Percentiles rank a stretch among this genome's conserved stretches.
Evolutionary conservation across 2,888 invertebrate species (phyloP).

Genomic region (Platynereis dumerilii): DNA sequence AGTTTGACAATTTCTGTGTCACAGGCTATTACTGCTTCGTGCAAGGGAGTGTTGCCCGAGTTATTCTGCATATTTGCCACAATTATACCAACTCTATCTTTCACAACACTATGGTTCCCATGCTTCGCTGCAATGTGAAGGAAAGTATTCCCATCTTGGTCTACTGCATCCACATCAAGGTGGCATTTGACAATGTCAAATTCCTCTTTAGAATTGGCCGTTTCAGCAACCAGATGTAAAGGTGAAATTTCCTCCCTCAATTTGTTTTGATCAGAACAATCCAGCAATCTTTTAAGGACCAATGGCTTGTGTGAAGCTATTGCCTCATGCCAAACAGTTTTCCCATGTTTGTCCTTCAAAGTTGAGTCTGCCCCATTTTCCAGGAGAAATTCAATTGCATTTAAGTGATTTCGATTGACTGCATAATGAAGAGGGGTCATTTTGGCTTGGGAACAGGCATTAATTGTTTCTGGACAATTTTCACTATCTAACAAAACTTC

Average conservation of each 20-base stretch:
- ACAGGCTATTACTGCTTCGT: conserved; percentile 52
- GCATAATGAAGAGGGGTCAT: conserved; percentile 51
- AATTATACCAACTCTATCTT: too few relatives aligned
- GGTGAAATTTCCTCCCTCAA: too few relatives aligned
- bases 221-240: too few relatives aligned
- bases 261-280: too few relatives aligned
- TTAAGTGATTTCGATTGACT: conserved; percentile 44
- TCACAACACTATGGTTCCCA: too few relatives aligned
- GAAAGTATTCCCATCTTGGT: conserved; percentile 46
- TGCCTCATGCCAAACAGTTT: conserved; percentile 49
- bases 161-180: conserved; percentile 42
- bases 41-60: conserved; percentile 55
- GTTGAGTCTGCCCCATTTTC: conserved; percentile 38
- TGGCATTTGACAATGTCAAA: conserved; percentile 27
- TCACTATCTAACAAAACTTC: neutral
- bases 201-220: too few relatives aligned
- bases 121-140: too few relatives aligned
- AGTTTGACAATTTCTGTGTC: conserved; percentile 41
- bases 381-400: conserved; percentile 45
- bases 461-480: neutral
- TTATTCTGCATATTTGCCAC: too few relatives aligned
- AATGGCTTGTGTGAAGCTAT: conserved; percentile 26
- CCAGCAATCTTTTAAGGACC: too few relatives aligned
- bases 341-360: conserved; percentile 48
- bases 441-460: neutral